Base-by-base conservation (phyloP, 2,113 vertebrate species). In the Thamnaconus septentrionalis region DNA sequence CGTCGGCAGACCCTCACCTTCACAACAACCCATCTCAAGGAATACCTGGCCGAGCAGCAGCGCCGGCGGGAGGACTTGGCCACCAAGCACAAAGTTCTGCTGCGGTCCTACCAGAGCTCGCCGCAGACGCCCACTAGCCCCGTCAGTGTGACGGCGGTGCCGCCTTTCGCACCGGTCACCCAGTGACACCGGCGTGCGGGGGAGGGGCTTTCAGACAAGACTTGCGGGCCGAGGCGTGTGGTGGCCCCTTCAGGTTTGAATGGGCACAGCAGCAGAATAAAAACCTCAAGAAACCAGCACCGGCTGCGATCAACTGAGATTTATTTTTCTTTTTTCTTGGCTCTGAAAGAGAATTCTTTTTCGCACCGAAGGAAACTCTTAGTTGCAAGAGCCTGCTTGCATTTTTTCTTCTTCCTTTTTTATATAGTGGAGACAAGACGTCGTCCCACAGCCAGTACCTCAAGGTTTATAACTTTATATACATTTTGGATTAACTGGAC, bases 21-120 rank as follows among this genome's bases (percentile, higher is more conserved):
- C 78, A 98, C 96, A 82, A 98, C 96, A 57, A 95, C 91, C 11
- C 91, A 94, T 75, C 96, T 99, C 81, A 98, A 98, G 87, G 96
- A 98, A 83, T 98, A 97, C 82, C 85, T 98, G 80, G 92, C 93
- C 9, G 94, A 98, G 72, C 95, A 98, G 86, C 93, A 96, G 90
- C 87, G 92, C 41, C 91, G 91, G 52, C 85, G 95, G 0, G 59
- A 89, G 0, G 91, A 92, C 66, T 86, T 78, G 0, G 93, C 94
- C 86, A 99, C 96, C 74, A 94, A 94, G 87, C 97, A 99, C 93
- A 97, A 96, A 90, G 97, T 99, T 87, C 95, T 99, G 79, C 94
- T 99, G 71, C 95, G 96, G 69, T 98, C 96, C 71, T 98, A 98
- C 88, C 89, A 89, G 91, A 89, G 85, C 80, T 73, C 88, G 47